phyloP scores from a whole-genome alignment of 2,888 invertebrate genomes.

The Philopedon plagiatum region DNA sequence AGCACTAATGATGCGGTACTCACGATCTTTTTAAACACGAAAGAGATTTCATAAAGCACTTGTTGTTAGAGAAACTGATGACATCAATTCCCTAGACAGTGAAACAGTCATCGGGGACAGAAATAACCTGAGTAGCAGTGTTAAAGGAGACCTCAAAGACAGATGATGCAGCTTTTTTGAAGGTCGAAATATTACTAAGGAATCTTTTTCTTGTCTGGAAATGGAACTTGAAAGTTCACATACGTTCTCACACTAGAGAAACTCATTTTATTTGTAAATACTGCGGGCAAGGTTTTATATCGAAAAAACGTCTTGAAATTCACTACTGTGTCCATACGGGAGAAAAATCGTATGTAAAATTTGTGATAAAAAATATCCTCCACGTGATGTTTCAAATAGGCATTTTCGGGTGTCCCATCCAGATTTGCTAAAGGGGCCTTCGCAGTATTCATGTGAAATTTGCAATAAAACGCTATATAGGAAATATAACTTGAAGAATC shows the following conservation, averaged over 20 bases:
- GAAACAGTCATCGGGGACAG: too few relatives aligned
- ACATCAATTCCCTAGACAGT: too few relatives aligned
- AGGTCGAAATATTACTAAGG: too few relatives aligned
- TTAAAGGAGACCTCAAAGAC: neutral
- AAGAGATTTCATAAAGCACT: too few relatives aligned
- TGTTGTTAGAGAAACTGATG: too few relatives aligned
- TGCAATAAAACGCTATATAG: neutral
- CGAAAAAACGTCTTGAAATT: conserved; percentile 52
- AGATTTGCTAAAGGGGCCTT: conserved; percentile 13
- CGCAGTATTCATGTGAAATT: neutral
- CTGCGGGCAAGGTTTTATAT: conserved; percentile 66
- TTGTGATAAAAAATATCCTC: too few relatives aligned
- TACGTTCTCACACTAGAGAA: conserved; percentile 58
- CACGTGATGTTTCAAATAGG: conserved; percentile 12
- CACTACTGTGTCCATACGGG: conserved; percentile 42
- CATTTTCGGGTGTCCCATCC: conserved; percentile 53
- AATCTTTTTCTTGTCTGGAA: too few relatives aligned
- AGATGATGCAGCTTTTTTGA: too few relatives aligned
- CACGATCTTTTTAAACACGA: too few relatives aligned
- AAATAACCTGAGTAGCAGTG: too few relatives aligned
- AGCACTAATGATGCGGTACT: too few relatives aligned
- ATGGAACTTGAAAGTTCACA: conserved; percentile 25
- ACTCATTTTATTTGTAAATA: conserved; percentile 60
- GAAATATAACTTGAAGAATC: neutral
- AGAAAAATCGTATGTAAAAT: conserved; percentile 12